Evolutionary conservation across 2,113 vertebrate genomes (phyloP), one percentile per base, ranked within the genome.

Genomic region (Poecilia latipinna): DNA sequence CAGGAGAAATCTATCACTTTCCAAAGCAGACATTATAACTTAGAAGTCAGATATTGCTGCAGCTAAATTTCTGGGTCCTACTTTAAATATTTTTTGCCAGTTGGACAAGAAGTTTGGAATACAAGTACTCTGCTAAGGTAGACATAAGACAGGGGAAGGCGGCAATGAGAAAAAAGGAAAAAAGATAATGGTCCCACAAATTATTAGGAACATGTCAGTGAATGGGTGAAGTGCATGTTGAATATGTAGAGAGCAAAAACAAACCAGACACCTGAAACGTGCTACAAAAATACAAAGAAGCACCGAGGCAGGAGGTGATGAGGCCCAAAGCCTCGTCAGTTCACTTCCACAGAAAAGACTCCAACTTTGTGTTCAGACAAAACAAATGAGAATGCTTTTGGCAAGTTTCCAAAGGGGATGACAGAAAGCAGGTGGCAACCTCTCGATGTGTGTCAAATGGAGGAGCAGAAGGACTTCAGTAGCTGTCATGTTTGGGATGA

Each of bases 401-500:
- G 61, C 28, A 15, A 19, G 61, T 62, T 31, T 62, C 29, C 84
- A 87, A 82, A 80, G 17, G 3, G 51, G 70, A 82, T 68, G 74
- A 67, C 10, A 37, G 61, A 61, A 65, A 60, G 11, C 19, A 1
- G 31, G 33, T 12, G 31, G n/a, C 8, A 64, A 32, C 11, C 62
- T 76, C 19, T 19, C 19, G n/a, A n/a, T 77, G 37, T 70, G 61
- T 76, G 44, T 69, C 39, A 77, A 42, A 63, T 10, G 32, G n/a
- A 72, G 60, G 67, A 54, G 77, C 61, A 82, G 68, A 32, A 77
- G 51, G 13, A 67, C 32, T 67, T 79, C 70, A 82, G 24, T 69
- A 31, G 63, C 60, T 57, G 76, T 71, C 85, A 78, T 80, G 76
- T 78, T 74, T 62, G 61, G 70, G 35, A 78, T 88, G 79, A 90